Evolutionary conservation across 2,113 vertebrate species (phyloP), one percentile per base, ranked within the genome.

Genomic region (Ctenomys sociabilis): DNA sequence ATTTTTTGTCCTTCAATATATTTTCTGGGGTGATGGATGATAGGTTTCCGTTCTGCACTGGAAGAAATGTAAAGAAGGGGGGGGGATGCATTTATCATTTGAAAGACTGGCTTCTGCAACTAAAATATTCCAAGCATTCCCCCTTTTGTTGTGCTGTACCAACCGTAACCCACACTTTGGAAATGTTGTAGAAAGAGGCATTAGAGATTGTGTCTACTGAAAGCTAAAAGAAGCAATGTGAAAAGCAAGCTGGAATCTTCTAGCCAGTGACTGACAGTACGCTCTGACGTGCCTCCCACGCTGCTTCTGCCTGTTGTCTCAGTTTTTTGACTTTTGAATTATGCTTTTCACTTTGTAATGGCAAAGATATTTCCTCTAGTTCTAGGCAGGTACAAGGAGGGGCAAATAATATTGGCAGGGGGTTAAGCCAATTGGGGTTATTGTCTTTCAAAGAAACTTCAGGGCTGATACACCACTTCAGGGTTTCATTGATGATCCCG

Each of bases 221-320:
- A 94, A 94, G 64, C 21, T 89, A 54, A 94, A 72, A 72, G 1
- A 49, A 21, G 75, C 3, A 14, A 84, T 40, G 3, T 83, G n/a
- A 40, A 80, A 59, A 30, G 32, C 52, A 43, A 64, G 35, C 13
- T 8, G 32, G 45, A n/a, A 24, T 52, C 30, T 32, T 14, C 10
- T 84, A 35, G 68, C 52, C 57, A 14, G 2, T 35, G n/a, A 24
- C 35, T 63, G 57, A 84, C 35, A n/a, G 54, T 0, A 54, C 28
- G 45, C 28, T 6, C 19, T 83, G 0, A 0, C 70, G 2, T 52
- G 24, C n/a, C 49, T 32, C 0, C 22, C 7, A 6, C 5, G 17
- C 5, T 93, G 1, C 26, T 28, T 54, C 57, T 52, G 40, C 61
- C 54, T 40, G 52, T 52, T 57, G 63, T 83, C 21, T 54, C 9